Percentiles rank a stretch among this genome's conserved stretches.
These are phyloP conservation scores for Spisula solida DNA, from an alignment of 2,888 invertebrate species.

Conservation along the genomic window DNA sequence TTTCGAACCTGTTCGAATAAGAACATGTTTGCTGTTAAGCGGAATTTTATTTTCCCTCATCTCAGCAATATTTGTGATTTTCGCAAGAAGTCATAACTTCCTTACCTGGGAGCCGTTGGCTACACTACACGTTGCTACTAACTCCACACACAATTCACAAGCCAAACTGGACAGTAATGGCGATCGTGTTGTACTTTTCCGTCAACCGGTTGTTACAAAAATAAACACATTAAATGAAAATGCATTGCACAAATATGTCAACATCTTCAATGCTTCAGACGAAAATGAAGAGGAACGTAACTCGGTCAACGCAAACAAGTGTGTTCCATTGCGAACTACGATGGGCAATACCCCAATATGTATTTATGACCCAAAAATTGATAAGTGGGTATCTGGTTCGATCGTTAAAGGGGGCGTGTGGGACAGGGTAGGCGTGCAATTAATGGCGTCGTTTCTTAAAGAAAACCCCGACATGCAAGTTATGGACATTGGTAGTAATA, in stretches of 20 bases:
- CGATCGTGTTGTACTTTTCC: not conserved
- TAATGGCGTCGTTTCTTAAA: not conserved
- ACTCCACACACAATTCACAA: too few species aligned
- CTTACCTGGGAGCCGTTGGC: too few species aligned
- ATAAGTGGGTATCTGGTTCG: not conserved
- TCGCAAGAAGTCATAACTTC: too few species aligned
- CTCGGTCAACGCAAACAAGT: not conserved
- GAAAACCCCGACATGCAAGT: slow-evolving; percentile 49
- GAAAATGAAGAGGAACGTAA: not conserved
- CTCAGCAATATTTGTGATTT: too few species aligned
- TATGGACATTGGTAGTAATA: slow-evolving; percentile 75
- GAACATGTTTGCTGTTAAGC: too few species aligned
- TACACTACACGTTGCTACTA: too few species aligned
- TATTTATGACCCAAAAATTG: not conserved
- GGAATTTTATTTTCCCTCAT: too few species aligned
- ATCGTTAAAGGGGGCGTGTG: not conserved
- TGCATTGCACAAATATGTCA: not conserved
- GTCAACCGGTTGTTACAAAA: not conserved
- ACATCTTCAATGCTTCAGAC: not conserved
- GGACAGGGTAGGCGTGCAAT: not conserved
- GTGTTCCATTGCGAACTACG: not conserved
- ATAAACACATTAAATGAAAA: not conserved
- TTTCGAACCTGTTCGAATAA: too few species aligned
- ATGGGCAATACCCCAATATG: not conserved
- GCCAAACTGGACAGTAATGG: too few species aligned